Conservation (phyloP, 2,797 vertebrate genomes). For the Chaetodon trifasciatus region DNA sequence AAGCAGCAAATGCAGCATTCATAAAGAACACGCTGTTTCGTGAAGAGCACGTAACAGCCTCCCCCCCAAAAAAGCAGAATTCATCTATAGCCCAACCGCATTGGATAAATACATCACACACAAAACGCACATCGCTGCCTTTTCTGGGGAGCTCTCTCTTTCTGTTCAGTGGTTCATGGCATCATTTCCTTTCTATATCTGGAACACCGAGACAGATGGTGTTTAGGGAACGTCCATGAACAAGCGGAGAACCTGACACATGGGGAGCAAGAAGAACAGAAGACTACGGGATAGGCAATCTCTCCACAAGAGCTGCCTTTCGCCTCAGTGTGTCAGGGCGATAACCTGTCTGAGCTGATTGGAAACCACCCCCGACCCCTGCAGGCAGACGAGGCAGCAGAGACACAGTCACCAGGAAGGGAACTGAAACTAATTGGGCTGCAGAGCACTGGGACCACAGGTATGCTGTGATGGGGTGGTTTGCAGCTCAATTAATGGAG, state of each 20-base stretch:
- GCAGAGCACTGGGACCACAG: conserved; percentile 51
- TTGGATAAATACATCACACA: conserved; percentile 23
- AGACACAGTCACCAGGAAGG: conserved; percentile 58
- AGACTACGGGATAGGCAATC: conserved; percentile 46
- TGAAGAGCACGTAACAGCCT: conserved; percentile 3
- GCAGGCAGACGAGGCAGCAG: conserved; percentile 45
- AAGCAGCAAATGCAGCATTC: conserved; percentile 44
- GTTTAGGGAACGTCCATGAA: conserved; percentile 35
- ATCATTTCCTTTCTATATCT: conserved; percentile 39
- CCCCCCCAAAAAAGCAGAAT: conserved; percentile 6
- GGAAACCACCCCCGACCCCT: conserved; percentile 40
- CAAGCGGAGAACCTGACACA: conserved; percentile 53
- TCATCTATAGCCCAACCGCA: conserved; percentile 26
- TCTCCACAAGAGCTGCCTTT: conserved; percentile 58
- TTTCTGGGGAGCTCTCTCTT: conserved; percentile 15
- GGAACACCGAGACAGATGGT: conserved; percentile 48
- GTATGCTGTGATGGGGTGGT: conserved; percentile 51
- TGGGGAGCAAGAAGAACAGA: conserved; percentile 42
- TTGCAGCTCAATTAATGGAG: conserved; percentile 62
- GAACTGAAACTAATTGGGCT: conserved; percentile 75
- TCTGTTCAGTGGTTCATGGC: conserved; percentile 23
- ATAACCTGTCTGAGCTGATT: conserved; percentile 61
- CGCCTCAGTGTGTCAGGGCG: conserved; percentile 44
- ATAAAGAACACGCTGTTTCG: conserved; percentile 31
- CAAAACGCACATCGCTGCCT: conserved; percentile 31